Base-by-base conservation (phyloP, 2,113 vertebrate genomes). In the Thalassoma bifasciatum region DNA sequence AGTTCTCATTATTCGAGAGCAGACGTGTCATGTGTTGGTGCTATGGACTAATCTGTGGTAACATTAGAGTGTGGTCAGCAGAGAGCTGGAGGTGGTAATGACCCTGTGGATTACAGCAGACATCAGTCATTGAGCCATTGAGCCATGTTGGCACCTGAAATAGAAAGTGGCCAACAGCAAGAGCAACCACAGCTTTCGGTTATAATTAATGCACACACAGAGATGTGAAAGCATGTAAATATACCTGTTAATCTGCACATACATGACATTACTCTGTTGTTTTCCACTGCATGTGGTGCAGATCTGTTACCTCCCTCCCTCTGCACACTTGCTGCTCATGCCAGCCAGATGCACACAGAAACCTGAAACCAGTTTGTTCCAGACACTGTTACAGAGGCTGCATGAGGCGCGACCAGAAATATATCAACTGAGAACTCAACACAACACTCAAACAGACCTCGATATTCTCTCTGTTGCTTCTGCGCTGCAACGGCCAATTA, bases 111-210 rank as follows among this genome's bases (percentile, higher is more conserved):
- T 93, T 88, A 88, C 74, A 70, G 65, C 71, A 53, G 75, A 62
- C 84, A 81, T 91, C 90, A 82, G 62, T 92, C 90, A 91, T 84
- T 72, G 22, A 75, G 70, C 68, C 77, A 87, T 88, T 90, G 85
- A 86, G 66, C 73, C 68, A 13, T 36, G 64, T 10, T 70, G 52
- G 66, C 86, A 83, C 66, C 75, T 42, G 47, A n/a, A 66, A 76
- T 57, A 38, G 63, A 54, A 46, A 78, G 73, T 64, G 70, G 74
- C 46, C 22, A 65, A 49, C 74, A 49, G 40, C 40, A 36, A 77
- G 75, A 52, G 73, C 23, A 68, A 53, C 36, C 70, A 16, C 4
- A 38, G n/a, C 12, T 70, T 14, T 5, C 19, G 10, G 59, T 47
- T 12, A 23, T 7, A 21, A n/a, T 49, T 13, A 0, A 5, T 17